phyloP scores from a whole-genome alignment of 2,888 invertebrate genomes.

The Hyposoter didymator region DNA sequence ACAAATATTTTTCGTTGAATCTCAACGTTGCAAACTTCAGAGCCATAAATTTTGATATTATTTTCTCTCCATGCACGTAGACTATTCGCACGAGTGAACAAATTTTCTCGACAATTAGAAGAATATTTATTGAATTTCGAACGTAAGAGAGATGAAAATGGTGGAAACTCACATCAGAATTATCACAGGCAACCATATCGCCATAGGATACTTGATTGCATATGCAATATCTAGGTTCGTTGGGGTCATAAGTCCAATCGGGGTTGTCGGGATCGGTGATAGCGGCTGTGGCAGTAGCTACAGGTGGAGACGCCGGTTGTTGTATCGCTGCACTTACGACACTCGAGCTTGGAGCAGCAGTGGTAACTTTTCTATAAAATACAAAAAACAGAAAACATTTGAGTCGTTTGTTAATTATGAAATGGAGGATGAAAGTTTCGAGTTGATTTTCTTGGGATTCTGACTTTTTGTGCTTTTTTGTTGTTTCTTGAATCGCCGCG shows the following conservation, averaged over 20 bases:
- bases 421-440: background rate
- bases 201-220: conserved; percentile 99
- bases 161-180: conserved; percentile 92
- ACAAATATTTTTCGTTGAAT: too few relatives aligned
- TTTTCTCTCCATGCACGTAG: too few relatives aligned
- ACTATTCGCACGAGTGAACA: background rate
- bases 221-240: conserved; percentile 97
- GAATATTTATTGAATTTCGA: background rate
- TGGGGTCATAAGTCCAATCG: conserved; percentile 97
- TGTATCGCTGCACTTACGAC: conserved; percentile 80
- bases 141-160: background rate
- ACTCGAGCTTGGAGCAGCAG: conserved; percentile 79
- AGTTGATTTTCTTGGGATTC: conserved; percentile 9
- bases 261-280: conserved; percentile 88
- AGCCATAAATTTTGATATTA: too few relatives aligned
- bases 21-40: too few relatives aligned
- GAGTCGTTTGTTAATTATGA: background rate
- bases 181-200: conserved; percentile 99
- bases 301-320: conserved; percentile 83
- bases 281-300: conserved; percentile 81
- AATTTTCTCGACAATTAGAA: background rate
- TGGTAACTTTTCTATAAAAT: conserved; percentile 80
- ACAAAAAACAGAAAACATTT: conserved; percentile 12
- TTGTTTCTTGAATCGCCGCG: conserved; percentile 88
- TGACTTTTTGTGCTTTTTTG: conserved; percentile 88